These are phyloP conservation scores for Pagetopsis macropterus DNA, from an alignment of 2,797 vertebrate species.

Conservation along the genomic window DNA sequence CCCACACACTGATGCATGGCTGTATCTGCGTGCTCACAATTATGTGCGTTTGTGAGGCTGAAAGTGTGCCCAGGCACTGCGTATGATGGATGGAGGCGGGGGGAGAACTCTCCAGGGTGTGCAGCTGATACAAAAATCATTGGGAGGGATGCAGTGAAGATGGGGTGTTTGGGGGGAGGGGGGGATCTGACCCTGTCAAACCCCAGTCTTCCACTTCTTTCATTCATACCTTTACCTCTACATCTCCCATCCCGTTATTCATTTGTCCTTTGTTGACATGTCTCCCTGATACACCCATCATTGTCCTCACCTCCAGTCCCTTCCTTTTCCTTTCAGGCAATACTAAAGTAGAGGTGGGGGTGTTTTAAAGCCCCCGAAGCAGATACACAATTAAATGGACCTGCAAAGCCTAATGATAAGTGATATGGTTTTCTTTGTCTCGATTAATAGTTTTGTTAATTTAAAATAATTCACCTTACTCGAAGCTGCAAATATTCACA, in stretches of 20 bases:
- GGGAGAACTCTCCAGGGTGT: constrained; percentile 55
- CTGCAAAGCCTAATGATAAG: neutral
- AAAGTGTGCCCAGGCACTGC: constrained; percentile 37
- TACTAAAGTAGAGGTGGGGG: neutral
- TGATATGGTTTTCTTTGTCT: neutral
- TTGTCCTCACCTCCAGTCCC: neutral
- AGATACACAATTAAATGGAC: neutral
- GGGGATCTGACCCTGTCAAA: constrained; percentile 33
- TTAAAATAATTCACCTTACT: no score
- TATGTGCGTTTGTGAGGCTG: constrained; percentile 64
- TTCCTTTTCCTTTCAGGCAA: neutral
- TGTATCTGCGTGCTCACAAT: constrained; percentile 74
- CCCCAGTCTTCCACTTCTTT: neutral
- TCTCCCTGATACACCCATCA: constrained; percentile 14
- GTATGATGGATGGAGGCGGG: constrained; percentile 65
- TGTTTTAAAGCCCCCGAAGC: neutral
- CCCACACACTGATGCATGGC: constrained; percentile 67
- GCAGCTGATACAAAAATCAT: constrained; percentile 69
- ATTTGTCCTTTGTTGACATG: constrained; percentile 14
- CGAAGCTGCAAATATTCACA: neutral
- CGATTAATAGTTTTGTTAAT: neutral
- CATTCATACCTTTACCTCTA: constrained; percentile 22
- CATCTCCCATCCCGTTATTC: constrained; percentile 17
- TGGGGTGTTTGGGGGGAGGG: no score
- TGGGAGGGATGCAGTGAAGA: constrained; percentile 15